phyloP scores from a whole-genome alignment of 2,113 vertebrate species.

The Macquaria australasica region DNA sequence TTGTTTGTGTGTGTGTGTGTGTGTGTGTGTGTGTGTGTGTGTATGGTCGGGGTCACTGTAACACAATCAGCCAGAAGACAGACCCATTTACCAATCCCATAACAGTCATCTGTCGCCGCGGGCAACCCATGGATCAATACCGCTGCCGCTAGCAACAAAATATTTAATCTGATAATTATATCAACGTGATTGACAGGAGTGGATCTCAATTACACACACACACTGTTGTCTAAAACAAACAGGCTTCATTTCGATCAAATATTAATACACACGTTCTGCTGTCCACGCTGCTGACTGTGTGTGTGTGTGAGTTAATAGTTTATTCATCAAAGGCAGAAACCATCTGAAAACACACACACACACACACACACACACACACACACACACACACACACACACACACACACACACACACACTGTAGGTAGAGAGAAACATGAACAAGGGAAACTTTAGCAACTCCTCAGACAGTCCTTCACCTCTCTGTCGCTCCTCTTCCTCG shows the following conservation, averaged over 20 bases:
- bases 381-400: constrained; percentile 1
- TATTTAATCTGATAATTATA: constrained; percentile 66
- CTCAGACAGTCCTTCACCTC: background rate
- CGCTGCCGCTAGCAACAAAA: constrained; percentile 49
- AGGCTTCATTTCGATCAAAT: too few relatives aligned
- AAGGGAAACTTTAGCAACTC: constrained; percentile 14
- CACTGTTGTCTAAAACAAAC: background rate
- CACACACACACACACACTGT: constrained; percentile 13
- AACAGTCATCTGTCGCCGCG: constrained; percentile 34
- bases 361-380: constrained; percentile 2
- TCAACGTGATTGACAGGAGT: constrained; percentile 49
- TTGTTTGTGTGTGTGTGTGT: constrained; percentile 8
- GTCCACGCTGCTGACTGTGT: background rate
- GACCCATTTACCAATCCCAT: constrained; percentile 25
- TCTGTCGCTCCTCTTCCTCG: background rate
- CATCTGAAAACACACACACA: background rate
- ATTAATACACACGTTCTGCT: too few relatives aligned
- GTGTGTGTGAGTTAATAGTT: constrained; percentile 33
- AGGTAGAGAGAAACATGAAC: background rate
- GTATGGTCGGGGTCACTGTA: constrained; percentile 19
- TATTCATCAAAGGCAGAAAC: constrained; percentile 57
- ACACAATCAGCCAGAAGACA: constrained; percentile 45
- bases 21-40: constrained; percentile 9
- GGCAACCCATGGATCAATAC: constrained; percentile 56
- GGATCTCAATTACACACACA: constrained; percentile 15